Base-by-base conservation (phyloP, 2,888 invertebrate species). In the Chloromyia formosa region DNA sequence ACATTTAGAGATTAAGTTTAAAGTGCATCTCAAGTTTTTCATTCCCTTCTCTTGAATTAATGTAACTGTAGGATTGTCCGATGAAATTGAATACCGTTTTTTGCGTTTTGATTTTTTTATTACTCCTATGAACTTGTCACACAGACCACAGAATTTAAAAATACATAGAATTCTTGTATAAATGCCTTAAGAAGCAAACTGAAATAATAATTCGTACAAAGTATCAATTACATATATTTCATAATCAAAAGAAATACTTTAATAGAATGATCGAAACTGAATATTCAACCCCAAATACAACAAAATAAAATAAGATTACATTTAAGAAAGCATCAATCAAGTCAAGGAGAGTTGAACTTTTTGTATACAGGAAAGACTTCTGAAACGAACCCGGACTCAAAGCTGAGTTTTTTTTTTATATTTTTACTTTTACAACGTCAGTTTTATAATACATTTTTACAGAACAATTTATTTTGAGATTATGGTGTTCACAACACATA, bases 1-100 rank as follows among this genome's bases (percentile, higher is more conserved):
- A 91, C 92, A 14, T 92, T 90, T 86, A 88, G 90, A 79, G 90
- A 78, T 76, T 79, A 79, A 76, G n/a, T 20, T n/a, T 4, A 35
- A 35, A 35, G 7, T 35, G 7, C 2, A 35, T 35, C 27, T 35
- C 27, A 35, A 35, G 27, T 35, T 35, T 35, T 4, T 35, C 27
- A 4, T n/a, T n/a, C n/a, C 10, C 7, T 16, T 7, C 4, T 66
- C 66, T 22, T 16, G 40, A 62, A 62, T 40, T 12, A 5, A 40
- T 23, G 18, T 56, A 56, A 56, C 2, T 56, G 16, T 22, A 56
- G 12, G 3, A 12, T 49, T 49, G 49, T 49, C 1, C 12, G 49
- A 12, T 49, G 2, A 49, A 49, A 12, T n/a, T 49, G 49, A 49
- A 49, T 49, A 5, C n/a, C n/a, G n/a, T n/a, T n/a, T n/a, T n/a